A percentile compares a stretch with the other conserved stretches of the same genome.
Evolutionary conservation across 2,888 invertebrate genomes (phyloP).

Genomic region (Lumbricus terrestris): DNA sequence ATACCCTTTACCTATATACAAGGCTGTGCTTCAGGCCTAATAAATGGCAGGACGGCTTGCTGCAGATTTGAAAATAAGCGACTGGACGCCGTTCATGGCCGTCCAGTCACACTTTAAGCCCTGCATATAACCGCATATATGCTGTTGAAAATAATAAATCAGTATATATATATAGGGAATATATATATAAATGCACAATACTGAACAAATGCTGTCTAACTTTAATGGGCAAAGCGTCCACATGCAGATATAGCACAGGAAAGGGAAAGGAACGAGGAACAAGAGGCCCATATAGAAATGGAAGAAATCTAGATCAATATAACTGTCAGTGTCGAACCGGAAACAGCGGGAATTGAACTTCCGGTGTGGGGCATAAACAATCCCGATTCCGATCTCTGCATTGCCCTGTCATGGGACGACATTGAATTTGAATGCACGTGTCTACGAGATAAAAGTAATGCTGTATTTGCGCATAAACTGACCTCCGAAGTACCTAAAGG

Average conservation of each 20-base stretch:
- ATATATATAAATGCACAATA: no score
- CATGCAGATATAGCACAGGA: background rate
- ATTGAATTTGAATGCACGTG: background rate
- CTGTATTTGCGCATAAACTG: background rate
- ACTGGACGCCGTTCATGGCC: no score
- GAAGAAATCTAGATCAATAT: background rate
- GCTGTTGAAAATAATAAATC: background rate
- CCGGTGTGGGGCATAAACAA: background rate
- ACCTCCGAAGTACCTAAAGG: background rate
- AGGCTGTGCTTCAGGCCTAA: no score
- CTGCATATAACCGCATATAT: background rate
- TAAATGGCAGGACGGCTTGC: no score
- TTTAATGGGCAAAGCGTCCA: background rate
- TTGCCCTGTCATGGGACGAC: background rate
- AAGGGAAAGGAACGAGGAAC: background rate
- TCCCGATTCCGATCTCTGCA: background rate
- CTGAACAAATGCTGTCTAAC: background rate
- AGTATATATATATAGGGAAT: no score
- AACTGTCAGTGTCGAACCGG: background rate
- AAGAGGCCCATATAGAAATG: slow-evolving; percentile 3
- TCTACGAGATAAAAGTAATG: background rate
- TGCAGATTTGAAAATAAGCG: no score
- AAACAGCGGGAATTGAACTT: background rate
- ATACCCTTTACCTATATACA: no score
- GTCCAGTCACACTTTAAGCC: no score